Conservation (phyloP, 92 coral and sea anemone species). For the Hydrozoanthus gracilis region DNA sequence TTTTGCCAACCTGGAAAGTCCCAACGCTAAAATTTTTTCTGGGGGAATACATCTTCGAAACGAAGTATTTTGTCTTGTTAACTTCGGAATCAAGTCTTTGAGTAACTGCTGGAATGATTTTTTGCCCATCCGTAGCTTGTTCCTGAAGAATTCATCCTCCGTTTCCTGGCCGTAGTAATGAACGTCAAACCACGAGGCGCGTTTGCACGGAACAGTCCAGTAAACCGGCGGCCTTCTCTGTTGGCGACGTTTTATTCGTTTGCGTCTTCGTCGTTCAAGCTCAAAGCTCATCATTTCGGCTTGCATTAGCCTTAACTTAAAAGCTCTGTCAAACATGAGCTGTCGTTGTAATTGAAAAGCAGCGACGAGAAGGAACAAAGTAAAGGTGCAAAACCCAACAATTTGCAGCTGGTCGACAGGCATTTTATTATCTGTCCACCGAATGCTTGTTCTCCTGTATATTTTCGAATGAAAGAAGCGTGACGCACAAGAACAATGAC, state of each 20-base stretch:
- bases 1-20: slow-evolving; percentile 14
- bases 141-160: slow-evolving; percentile 4
- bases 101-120: neutral
- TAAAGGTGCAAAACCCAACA: slow-evolving; percentile 12
- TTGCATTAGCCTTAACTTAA: slow-evolving; percentile 10
- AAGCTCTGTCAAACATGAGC: neutral
- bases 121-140: neutral
- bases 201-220: slow-evolving; percentile 15
- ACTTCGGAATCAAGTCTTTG: neutral
- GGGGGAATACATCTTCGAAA: slow-evolving; percentile 33
- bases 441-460: no score
- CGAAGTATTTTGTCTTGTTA: slow-evolving; percentile 23
- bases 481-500: no score
- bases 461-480: no score
- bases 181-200: slow-evolving; percentile 14
- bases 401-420: slow-evolving; percentile 10
- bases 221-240: neutral
- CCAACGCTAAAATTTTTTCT: slow-evolving; percentile 33
- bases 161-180: slow-evolving; percentile 11
- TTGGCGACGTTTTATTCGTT: neutral
- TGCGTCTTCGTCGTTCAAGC: neutral
- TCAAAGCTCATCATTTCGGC: neutral
- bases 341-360: slow-evolving; percentile 2
- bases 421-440: neutral
- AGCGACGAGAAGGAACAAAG: slow-evolving; percentile 7